These are phyloP conservation scores for Eupithecia pulchellata DNA, from an alignment of 2,888 invertebrate genomes.

Conservation along the genomic window DNA sequence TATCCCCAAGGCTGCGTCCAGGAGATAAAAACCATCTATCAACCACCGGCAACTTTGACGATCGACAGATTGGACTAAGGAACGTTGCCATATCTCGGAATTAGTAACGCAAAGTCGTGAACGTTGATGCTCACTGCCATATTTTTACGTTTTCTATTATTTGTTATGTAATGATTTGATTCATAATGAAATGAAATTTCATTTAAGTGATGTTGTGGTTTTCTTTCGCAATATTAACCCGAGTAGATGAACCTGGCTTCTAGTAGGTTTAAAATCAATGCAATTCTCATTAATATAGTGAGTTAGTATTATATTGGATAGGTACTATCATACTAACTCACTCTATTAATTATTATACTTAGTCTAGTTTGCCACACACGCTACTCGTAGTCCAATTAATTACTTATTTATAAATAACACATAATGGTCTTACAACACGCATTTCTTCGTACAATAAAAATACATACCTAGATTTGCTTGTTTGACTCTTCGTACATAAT, in stretches of 20 bases:
- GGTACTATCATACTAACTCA: too few species aligned
- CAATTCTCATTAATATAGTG: too few species aligned
- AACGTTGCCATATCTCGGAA: constrained; percentile 21
- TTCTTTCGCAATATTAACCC: not conserved
- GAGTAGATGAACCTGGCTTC: not conserved
- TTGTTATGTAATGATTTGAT: constrained; percentile 5
- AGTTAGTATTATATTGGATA: too few species aligned
- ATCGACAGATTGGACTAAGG: not conserved
- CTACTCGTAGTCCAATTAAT: too few species aligned
- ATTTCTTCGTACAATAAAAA: too few species aligned
- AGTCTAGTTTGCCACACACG: too few species aligned
- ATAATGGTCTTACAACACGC: too few species aligned
- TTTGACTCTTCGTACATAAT: too few species aligned
- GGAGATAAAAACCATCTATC: constrained; percentile 22
- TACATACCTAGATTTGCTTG: too few species aligned
- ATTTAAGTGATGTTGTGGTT: constrained; percentile 10
- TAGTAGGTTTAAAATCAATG: too few species aligned
- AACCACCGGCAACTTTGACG: constrained; percentile 6
- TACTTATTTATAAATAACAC: too few species aligned
- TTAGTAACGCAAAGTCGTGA: constrained; percentile 6
- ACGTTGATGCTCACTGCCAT: constrained; percentile 36
- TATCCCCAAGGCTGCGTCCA: constrained; percentile 76
- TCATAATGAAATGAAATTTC: constrained; percentile 30
- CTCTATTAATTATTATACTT: too few species aligned
- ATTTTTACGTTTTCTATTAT: constrained; percentile 23